Conservation (phyloP, 2,888 invertebrate genomes). For the Pyrrhosoma nymphula region DNA sequence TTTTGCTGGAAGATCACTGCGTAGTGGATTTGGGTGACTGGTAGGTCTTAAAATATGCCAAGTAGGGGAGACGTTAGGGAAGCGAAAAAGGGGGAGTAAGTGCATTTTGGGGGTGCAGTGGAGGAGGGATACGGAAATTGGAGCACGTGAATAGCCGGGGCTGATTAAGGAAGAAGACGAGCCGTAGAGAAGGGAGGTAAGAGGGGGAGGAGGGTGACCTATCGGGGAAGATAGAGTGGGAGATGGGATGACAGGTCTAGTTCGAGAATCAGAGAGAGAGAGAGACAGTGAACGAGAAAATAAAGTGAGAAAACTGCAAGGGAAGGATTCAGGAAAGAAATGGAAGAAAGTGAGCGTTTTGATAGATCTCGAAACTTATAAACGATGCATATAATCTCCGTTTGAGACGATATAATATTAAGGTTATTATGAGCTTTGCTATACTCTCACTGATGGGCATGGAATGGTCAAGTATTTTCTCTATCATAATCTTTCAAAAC, state of each 20-base stretch:
- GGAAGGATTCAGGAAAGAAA: too few species aligned
- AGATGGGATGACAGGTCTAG: not conserved
- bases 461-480: too few species aligned
- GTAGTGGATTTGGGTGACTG: not conserved
- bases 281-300: not conserved
- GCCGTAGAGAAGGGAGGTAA: not conserved
- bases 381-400: too few species aligned
- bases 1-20: too few species aligned
- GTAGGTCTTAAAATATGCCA: not conserved
- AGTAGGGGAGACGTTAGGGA: not conserved
- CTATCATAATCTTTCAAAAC: too few species aligned
- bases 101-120: not conserved
- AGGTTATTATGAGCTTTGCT: too few species aligned
- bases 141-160: not conserved
- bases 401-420: too few species aligned
- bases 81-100: not conserved
- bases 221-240: not conserved
- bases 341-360: too few species aligned
- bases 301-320: not conserved
- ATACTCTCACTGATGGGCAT: too few species aligned
- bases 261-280: too few species aligned
- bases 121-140: not conserved
- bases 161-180: slow-evolving; percentile 44
- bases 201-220: not conserved
- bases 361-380: too few species aligned